These are phyloP conservation scores for Scaptomyza montana DNA, from an alignment of 1,140 invertebrate genomes.

Conservation along the genomic window DNA sequence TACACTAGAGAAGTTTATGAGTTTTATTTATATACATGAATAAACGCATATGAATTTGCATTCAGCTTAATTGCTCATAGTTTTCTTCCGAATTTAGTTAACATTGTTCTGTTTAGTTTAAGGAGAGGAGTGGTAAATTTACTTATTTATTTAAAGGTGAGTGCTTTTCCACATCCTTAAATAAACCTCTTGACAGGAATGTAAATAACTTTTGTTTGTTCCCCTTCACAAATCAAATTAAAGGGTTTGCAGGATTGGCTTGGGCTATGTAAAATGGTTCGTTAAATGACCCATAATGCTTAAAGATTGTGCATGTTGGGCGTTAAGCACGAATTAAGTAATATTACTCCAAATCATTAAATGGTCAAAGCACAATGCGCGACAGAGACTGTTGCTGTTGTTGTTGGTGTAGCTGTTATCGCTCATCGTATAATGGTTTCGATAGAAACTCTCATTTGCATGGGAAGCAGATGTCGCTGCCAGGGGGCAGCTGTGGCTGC, in stretches of 20 bases:
- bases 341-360: neutral
- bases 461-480: conserved; percentile 48
- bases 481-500: conserved; percentile 28
- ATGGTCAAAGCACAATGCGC: neutral
- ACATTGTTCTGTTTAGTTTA: no score
- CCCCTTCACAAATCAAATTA: no score
- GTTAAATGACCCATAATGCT: neutral
- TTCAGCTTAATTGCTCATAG: no score
- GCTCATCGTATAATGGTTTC: conserved; percentile 3
- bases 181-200: no score
- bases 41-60: no score
- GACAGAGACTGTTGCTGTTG: conserved; percentile 3
- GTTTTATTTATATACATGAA: neutral
- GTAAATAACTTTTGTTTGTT: no score
- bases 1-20: neutral
- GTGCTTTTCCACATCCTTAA: no score
- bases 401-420: conserved; percentile 1
- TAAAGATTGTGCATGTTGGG: neutral
- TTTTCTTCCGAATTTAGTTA: no score
- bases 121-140: no score
- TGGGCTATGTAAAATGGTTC: no score
- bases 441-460: conserved; percentile 51
- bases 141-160: no score
- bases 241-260: no score
- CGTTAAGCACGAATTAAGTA: neutral